Conservation (phyloP, 2,888 invertebrate genomes). For the Pterostichus madidus region DNA sequence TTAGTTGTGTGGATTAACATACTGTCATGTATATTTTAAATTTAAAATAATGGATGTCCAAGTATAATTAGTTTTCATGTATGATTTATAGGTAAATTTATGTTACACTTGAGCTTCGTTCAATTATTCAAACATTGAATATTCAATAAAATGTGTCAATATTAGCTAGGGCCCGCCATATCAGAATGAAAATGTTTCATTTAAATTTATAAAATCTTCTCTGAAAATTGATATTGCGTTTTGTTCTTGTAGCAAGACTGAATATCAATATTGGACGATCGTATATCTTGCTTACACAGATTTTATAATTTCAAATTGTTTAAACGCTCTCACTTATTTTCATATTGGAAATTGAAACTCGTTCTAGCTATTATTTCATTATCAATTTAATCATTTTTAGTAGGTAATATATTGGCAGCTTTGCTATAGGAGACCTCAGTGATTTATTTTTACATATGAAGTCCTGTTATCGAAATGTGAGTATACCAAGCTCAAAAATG, state of each 20-base stretch:
- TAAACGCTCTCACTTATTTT: neutral
- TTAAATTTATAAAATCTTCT: constrained; percentile 20
- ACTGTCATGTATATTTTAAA: too few species aligned
- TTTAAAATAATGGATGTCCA: too few species aligned
- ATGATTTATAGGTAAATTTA: constrained; percentile 13
- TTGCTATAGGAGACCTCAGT: too few species aligned
- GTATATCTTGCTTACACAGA: constrained; percentile 7
- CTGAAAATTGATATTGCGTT: constrained; percentile 19
- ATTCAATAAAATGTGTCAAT: constrained; percentile 23
- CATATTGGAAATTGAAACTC: too few species aligned
- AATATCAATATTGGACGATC: constrained; percentile 25
- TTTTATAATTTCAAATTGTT: constrained; percentile 12
- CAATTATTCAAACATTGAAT: constrained; percentile 37
- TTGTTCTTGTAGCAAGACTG: neutral
- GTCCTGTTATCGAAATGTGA: too few species aligned
- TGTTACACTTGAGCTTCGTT: constrained; percentile 37
- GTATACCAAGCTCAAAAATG: too few species aligned
- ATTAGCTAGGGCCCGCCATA: constrained; percentile 7
- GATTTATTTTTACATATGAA: too few species aligned
- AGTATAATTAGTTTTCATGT: too few species aligned
- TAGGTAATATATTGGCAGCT: too few species aligned
- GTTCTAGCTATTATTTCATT: too few species aligned
- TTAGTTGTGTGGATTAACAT: too few species aligned
- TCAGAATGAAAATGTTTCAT: constrained; percentile 19
- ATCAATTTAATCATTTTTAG: too few species aligned